Conservation (phyloP, 2,888 invertebrate species). For the Pollenia griseotomentosa region DNA sequence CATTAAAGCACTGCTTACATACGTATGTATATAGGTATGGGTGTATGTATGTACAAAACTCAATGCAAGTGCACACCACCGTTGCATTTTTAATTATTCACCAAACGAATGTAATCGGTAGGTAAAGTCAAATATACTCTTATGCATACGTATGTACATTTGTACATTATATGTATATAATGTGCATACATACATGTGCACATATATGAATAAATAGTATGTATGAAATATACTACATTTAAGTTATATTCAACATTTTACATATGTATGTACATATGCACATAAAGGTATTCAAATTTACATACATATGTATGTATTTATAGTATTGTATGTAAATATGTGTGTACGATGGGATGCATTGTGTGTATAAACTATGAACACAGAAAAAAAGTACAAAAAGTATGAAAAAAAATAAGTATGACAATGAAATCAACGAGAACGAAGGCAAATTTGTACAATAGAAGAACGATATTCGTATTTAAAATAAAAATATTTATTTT, state of each 20-base stretch:
- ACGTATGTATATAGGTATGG: background rate
- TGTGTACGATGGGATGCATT: background rate
- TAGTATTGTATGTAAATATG: background rate
- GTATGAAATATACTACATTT: background rate
- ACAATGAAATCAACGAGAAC: slow-evolving; percentile 70
- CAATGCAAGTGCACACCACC: slow-evolving; percentile 66
- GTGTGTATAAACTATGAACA: slow-evolving; percentile 38
- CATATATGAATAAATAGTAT: background rate
- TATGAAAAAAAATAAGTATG: slow-evolving; percentile 36
- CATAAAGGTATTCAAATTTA: slow-evolving; percentile 1
- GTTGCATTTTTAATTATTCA: slow-evolving; percentile 71
- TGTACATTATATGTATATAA: background rate
- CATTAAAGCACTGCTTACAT: background rate
- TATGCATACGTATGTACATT: slow-evolving; percentile 5
- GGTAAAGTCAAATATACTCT: slow-evolving; percentile 63
- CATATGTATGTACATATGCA: background rate
- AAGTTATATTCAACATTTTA: slow-evolving; percentile 9
- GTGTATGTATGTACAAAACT: slow-evolving; percentile 14
- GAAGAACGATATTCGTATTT: slow-evolving; percentile 43
- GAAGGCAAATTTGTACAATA: slow-evolving; percentile 61
- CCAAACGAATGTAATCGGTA: slow-evolving; percentile 69
- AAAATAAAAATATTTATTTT: slow-evolving; percentile 25
- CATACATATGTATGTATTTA: background rate
- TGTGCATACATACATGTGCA: background rate
- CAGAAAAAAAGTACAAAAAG: slow-evolving; percentile 43